Conservation (phyloP, 1,140 invertebrate genomes). For the Brachionus koreanus region DNA sequence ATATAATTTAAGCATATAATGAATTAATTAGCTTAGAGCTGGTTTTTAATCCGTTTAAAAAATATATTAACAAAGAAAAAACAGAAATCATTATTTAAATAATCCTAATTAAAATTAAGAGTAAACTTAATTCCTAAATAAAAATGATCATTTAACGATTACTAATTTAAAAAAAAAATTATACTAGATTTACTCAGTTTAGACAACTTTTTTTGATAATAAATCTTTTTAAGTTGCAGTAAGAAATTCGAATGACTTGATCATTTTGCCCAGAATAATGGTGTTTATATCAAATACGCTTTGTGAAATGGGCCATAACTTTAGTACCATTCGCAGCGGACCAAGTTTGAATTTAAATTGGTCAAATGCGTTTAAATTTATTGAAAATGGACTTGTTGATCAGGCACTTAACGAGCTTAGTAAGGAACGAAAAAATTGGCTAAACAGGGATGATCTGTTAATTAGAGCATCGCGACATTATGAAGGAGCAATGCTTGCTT, state of each 20-base stretch:
- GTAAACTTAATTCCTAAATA: no score
- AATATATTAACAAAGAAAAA: no score
- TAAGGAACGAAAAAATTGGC: conserved; percentile 51
- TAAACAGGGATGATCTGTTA: conserved; percentile 55
- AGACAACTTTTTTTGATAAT: no score
- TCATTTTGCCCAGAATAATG: conserved; percentile 20
- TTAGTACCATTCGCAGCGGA: conserved; percentile 59
- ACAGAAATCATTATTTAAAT: no score
- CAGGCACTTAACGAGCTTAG: neutral
- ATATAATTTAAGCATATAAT: no score
- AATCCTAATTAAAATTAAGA: no score
- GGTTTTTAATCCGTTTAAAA: no score
- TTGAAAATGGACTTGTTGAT: conserved; percentile 54
- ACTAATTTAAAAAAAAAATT: no score
- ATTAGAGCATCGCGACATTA: conserved; percentile 62
- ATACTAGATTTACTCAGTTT: no score
- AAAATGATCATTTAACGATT: no score
- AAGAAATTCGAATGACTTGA: conserved; percentile 18
- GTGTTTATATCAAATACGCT: conserved; percentile 33
- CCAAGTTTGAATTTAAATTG: conserved; percentile 60
- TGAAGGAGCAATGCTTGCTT: conserved; percentile 61
- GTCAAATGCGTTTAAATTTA: conserved; percentile 56
- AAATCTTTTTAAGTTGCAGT: neutral
- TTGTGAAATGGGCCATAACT: conserved; percentile 57
- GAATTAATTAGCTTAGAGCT: no score